Base-by-base conservation (phyloP, 2,888 invertebrate species). In the Hyles lineata region DNA sequence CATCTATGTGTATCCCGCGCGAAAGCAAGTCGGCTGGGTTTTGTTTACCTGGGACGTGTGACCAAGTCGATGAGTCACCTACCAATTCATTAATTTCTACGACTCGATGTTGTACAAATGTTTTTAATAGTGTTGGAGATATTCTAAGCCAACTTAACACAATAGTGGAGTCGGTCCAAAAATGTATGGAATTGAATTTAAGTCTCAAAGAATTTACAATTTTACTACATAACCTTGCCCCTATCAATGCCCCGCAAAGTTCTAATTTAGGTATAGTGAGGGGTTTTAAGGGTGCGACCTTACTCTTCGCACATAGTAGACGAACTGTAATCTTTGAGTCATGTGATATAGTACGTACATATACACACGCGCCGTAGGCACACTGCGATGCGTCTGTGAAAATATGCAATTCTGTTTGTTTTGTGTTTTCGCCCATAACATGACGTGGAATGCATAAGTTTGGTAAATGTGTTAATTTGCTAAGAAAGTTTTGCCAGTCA, bases 281-380 rank as follows among this genome's bases (percentile, higher is more conserved):
- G 29, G 29, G 29, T 29, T 29, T 29, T 29, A 29, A 29, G 29
- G 29, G 29, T 29, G 29, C 29, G 29, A 29, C 29, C 29, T 29
- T 29, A 29, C 29, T 29, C 29, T 29, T 29, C 29, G 29, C 29
- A 29, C 29, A n/a, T 19, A 74, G 7, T 17, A 76, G 75, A 19
- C 76, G 74, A 1, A 76, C 76, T 9, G 62, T 74, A 21, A 74
- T 74, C 50, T 77, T 77, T 6, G 74, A 35, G 32, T 35, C 32
- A 8, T n/a, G 70, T 70, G 5, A 67, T 35, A 35, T 6, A 21
- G 21, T 58, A n/a, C 58, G 58, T n/a, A 58, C 58, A 8, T 58
- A 58, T 19, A 58, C n/a, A n/a, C 58, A 58, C 58, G 58, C 58
- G 19, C 58, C 58, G 69, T 50, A 25, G n/a, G 71, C 73, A 19